phyloP scores from a whole-genome alignment of 2,113 vertebrate species.

The Petaurus breviceps region DNA sequence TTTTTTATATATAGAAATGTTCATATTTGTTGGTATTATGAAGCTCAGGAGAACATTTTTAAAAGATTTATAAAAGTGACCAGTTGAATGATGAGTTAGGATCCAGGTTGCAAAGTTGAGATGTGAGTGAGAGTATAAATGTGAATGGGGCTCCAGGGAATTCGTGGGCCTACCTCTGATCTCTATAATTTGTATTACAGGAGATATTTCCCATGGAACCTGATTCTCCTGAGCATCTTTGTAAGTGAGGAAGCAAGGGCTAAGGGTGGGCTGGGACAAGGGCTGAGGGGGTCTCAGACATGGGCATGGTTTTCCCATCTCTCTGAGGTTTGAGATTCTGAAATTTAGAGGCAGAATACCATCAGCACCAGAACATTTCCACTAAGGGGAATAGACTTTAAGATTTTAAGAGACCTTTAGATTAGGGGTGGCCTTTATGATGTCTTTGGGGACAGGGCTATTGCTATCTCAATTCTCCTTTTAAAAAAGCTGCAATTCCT shows the following conservation, averaged over 20 bases:
- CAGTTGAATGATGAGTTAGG: neutral
- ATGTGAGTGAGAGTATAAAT: neutral
- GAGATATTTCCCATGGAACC: conserved; percentile 95
- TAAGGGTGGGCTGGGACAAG: neutral
- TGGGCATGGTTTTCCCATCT: too few species aligned
- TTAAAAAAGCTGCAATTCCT: neutral
- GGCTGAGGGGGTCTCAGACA: neutral
- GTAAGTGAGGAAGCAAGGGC: conserved; percentile 84
- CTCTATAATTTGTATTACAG: conserved; percentile 81
- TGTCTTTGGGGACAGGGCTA: neutral
- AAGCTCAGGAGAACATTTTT: neutral
- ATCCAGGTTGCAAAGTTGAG: neutral
- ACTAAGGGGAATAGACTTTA: neutral
- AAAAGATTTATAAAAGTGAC: neutral
- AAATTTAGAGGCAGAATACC: neutral
- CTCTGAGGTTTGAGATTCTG: neutral
- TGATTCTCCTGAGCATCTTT: conserved; percentile 93
- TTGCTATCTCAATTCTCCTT: neutral
- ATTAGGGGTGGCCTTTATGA: neutral
- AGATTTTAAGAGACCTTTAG: neutral
- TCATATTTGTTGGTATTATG: neutral
- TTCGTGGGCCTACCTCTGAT: neutral
- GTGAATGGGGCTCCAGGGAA: neutral
- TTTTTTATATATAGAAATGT: neutral
- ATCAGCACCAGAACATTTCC: neutral